phyloP scores from a whole-genome alignment of 2,888 invertebrate species.

The Palloptera scutellata region DNA sequence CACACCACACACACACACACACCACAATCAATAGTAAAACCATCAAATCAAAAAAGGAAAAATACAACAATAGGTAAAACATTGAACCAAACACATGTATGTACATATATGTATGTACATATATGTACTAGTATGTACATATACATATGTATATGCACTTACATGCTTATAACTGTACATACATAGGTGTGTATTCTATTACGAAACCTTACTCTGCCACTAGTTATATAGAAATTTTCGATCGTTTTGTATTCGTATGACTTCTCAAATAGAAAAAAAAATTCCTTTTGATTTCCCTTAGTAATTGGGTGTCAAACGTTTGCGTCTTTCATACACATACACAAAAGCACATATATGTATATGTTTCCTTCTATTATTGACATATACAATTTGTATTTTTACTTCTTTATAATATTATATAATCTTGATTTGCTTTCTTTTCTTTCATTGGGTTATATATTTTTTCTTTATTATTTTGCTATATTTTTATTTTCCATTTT shows the following conservation, averaged over 20 bases:
- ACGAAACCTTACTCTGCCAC: neutral
- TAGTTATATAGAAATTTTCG: neutral
- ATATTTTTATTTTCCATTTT: neutral
- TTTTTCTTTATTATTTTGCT: neutral
- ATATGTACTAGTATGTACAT: too few species aligned
- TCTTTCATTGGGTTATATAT: neutral
- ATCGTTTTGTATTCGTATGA: neutral
- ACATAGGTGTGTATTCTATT: too few species aligned
- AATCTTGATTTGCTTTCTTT: neutral
- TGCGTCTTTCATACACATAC: neutral
- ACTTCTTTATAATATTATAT: neutral
- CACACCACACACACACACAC: neutral
- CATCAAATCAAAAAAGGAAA: too few species aligned
- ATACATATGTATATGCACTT: too few species aligned
- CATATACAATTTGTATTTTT: neutral
- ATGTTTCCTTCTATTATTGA: neutral
- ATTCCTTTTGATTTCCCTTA: slow-evolving; percentile 25
- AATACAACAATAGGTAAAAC: too few species aligned
- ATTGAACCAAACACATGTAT: too few species aligned
- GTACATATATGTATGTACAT: too few species aligned
- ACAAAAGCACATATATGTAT: neutral
- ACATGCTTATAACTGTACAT: too few species aligned
- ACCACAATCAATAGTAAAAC: too few species aligned
- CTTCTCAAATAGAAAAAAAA: neutral
- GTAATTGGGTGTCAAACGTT: slow-evolving; percentile 33